Evolutionary conservation across 2,797 vertebrate genomes (phyloP).

Genomic region (Siniperca scherzeri): DNA sequence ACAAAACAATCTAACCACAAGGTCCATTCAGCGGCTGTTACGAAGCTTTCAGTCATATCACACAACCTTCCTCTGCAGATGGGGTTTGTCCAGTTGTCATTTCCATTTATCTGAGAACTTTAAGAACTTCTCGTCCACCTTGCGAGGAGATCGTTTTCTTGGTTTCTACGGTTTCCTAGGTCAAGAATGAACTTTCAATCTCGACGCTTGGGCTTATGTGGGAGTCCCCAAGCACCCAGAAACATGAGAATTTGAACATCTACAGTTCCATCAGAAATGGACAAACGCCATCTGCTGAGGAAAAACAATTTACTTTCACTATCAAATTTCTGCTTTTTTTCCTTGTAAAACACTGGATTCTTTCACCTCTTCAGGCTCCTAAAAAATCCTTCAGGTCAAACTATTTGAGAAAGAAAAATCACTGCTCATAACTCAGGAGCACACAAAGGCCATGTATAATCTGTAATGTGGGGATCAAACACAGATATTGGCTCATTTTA

Average conservation of each 20-base stretch:
- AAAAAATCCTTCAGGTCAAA: not conserved
- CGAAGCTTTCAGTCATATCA: not conserved
- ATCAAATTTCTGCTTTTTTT: not conserved
- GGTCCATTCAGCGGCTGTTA: not conserved
- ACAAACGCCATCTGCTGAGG: not conserved
- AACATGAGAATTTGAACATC: not conserved
- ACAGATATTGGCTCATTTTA: not conserved
- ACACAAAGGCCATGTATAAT: too few relatives aligned
- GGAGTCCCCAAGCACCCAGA: not conserved
- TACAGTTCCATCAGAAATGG: not conserved
- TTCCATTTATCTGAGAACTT: not conserved
- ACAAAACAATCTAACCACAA: not conserved
- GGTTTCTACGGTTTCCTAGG: not conserved
- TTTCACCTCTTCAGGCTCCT: not conserved
- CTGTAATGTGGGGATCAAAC: not conserved
- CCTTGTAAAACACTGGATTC: not conserved
- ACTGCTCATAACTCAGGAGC: not conserved
- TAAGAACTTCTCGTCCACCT: not conserved
- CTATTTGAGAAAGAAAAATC: not conserved
- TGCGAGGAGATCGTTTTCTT: not conserved
- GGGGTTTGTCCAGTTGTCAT: not conserved
- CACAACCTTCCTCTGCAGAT: not conserved
- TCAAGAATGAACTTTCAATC: not conserved
- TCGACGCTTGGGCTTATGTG: not conserved
- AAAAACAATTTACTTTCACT: too few relatives aligned